Evolutionary conservation across 2,888 invertebrate genomes (phyloP), one percentile per base, ranked within the genome.

Genomic region (Nomada ferruginata): DNA sequence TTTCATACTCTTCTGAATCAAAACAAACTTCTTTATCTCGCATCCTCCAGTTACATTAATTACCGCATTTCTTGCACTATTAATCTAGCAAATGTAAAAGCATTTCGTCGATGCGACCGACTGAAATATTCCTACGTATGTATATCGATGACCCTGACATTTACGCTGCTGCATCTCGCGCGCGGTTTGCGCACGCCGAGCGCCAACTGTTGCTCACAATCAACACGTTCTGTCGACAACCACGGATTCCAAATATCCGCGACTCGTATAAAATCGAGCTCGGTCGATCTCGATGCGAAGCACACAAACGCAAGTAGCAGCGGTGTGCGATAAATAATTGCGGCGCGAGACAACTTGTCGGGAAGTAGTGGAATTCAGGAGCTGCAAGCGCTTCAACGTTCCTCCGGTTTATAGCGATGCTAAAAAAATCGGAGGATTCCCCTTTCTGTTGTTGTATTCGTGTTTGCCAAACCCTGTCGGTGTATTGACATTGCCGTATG

Each of bases 111-210:
- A 82, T 84, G 87, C 88, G 85, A 7, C 36, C 85, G 82, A 75
- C 78, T 79, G 83, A 81, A 85, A 86, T 74, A 81, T 79, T 81
- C 70, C 75, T 82, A 78, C 68, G 76, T 76, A 75, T 77, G 76
- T 76, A 75, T 77, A 61, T 74, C 57, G 83, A 76, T 85, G 90
- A 89, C 91, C 90, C 85, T 91, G 90, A 91, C 90, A 91, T 91
- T 91, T 91, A 87, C 86, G 80, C 78, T 77, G 87, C 84, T 89
- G 90, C 90, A 89, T 89, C 89, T 90, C 85, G 87, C 87, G 75
- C 82, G 79, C 65, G 59, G 61, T 50, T 79, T 61, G 76, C 71
- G 69, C 64, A 66, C 65, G 79, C 82, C 72, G 68, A 74, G 61
- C 79, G 59, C 84, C 82, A 86, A 85, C 84, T 76, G 55, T 26